Conservation (phyloP, 2,797 vertebrate genomes). For the Sebastes reedi region DNA sequence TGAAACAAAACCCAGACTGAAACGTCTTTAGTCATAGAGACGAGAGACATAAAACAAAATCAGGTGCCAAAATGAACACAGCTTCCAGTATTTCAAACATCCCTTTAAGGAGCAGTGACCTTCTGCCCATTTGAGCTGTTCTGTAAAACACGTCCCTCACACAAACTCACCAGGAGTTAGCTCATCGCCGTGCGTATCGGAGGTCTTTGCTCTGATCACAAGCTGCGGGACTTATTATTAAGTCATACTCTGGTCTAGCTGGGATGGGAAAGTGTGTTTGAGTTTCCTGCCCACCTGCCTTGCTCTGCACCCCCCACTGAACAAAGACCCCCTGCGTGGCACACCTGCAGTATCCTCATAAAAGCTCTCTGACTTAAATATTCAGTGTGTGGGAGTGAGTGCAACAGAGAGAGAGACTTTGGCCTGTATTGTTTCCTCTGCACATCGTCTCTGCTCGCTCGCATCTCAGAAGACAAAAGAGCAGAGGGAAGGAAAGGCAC, state of each 20-base stretch:
- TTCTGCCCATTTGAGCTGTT: neutral
- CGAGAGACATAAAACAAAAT: neutral
- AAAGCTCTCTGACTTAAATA: constrained; percentile 23
- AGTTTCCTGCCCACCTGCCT: constrained; percentile 29
- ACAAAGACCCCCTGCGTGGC: constrained; percentile 34
- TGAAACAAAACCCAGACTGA: neutral
- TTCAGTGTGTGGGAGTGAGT: constrained; percentile 28
- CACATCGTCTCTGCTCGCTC: constrained; percentile 7
- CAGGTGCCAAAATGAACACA: neutral
- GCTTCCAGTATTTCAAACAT: neutral
- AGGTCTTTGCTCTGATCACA: constrained; percentile 11
- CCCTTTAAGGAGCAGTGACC: neutral
- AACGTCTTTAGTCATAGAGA: neutral
- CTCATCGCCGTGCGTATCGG: neutral
- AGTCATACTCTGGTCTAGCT: constrained; percentile 9
- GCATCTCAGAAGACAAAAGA: constrained; percentile 2
- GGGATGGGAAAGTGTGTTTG: constrained; percentile 7
- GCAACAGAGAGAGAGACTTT: constrained; percentile 7
- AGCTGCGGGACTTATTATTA: neutral
- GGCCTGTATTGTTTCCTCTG: constrained; percentile 19
- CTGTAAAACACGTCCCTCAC: neutral
- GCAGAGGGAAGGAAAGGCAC: neutral
- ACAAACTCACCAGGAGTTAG: neutral
- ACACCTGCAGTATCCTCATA: constrained; percentile 25
- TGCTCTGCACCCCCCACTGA: neutral